Base-by-base conservation (phyloP, 2,113 vertebrate species). In the Sylvia atricapilla region DNA sequence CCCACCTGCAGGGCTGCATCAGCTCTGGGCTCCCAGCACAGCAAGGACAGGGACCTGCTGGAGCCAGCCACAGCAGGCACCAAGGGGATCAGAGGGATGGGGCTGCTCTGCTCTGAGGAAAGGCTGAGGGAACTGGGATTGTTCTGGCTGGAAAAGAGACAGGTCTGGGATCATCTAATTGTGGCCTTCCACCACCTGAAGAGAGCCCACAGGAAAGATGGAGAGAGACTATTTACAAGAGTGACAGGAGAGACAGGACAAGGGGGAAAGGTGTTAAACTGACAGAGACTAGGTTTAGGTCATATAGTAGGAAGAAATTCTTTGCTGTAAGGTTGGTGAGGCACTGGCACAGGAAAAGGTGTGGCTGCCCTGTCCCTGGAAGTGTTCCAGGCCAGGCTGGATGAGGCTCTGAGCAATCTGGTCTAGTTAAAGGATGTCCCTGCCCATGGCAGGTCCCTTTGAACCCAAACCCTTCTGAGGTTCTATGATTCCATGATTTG, bases 181-280 rank as follows among this genome's bases (percentile, higher is more conserved):
- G 10, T 1, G 2, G 1, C 6, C 2, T 67, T 39, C 0, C 3
- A 14, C 2, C 1, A 2, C 8, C 15, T 50, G 18, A 44, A 59
- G 52, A 10, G 7, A 52, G 2, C 28, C 4, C 0, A 4, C 6
- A 39, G 7, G 10, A 81, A 74, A 30, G 16, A 46, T n/a, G 53
- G 23, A 52, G 39, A 52, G 10, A 28, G 23, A n/a, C 2, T 4
- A 1, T 30, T 41, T 53, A 9, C 52, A 46, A 39, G 19, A 0
- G 19, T 0, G 37, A 37, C 7, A 59, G 60, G n/a, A 46, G 16
- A 39, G 20, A 25, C 11, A 53, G 62, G 16, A 41, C 16, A 60
- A 22, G 9, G 24, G 8, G 9, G 5, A 75, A 41, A 5, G 5
- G 6, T 1, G 1, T 46, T 2, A n/a, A 68, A 75, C 9, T 30